Conservation (phyloP, 2,888 invertebrate genomes). For the Watsonalla binaria region DNA sequence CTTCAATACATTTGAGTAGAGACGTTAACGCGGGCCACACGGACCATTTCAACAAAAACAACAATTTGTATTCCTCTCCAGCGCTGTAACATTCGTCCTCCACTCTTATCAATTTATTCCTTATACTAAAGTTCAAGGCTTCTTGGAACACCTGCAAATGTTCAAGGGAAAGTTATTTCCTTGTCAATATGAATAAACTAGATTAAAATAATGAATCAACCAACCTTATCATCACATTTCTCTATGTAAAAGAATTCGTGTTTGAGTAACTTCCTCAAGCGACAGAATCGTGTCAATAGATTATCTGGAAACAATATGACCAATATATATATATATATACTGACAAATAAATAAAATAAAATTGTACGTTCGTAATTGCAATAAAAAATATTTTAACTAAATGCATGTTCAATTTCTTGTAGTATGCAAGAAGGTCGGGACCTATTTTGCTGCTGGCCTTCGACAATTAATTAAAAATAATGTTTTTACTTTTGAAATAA, state of each 20-base stretch:
- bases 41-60: slow-evolving; percentile 78
- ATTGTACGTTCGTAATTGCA: too few species aligned
- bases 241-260: slow-evolving; percentile 82
- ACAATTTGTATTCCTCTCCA: slow-evolving; percentile 64
- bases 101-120: slow-evolving; percentile 29
- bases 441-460: too few species aligned
- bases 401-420: too few species aligned
- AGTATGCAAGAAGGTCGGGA: too few species aligned
- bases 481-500: too few species aligned
- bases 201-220: slow-evolving; percentile 15
- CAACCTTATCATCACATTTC: slow-evolving; percentile 68
- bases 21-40: slow-evolving; percentile 82
- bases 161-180: too few species aligned
- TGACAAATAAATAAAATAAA: too few species aligned
- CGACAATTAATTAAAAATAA: too few species aligned
- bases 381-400: too few species aligned
- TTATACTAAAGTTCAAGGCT: slow-evolving; percentile 49
- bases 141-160: slow-evolving; percentile 44
- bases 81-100: slow-evolving; percentile 57
- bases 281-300: slow-evolving; percentile 61
- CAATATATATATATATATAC: not conserved
- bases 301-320: slow-evolving; percentile 60
- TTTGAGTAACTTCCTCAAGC: slow-evolving; percentile 72
- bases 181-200: not conserved
- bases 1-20: slow-evolving; percentile 51